These are phyloP conservation scores for Cyanoliseus patagonus DNA, from an alignment of 2,113 vertebrate genomes.

Conservation along the genomic window DNA sequence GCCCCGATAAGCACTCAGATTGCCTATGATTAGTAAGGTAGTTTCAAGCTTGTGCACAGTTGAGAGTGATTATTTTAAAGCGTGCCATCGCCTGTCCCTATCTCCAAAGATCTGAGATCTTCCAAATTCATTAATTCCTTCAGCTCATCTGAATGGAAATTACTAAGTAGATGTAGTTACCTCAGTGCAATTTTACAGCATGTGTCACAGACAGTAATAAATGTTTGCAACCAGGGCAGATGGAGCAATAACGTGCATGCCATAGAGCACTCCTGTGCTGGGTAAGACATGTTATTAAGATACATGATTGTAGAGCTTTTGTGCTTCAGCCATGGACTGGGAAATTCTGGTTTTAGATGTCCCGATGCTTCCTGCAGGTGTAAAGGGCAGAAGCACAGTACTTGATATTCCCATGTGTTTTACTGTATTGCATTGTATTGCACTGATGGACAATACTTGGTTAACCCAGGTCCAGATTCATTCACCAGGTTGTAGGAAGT, in stretches of 20 bases:
- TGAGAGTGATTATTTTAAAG: conserved; percentile 48
- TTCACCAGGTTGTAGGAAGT: not conserved
- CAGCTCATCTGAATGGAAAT: conserved; percentile 62
- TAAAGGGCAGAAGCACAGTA: not conserved
- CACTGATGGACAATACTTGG: not conserved
- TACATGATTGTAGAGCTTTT: not conserved
- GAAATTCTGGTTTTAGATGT: conserved; percentile 26
- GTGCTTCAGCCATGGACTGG: not conserved
- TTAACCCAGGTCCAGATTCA: not conserved
- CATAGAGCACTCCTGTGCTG: conserved; percentile 2
- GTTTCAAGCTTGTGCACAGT: conserved; percentile 26
- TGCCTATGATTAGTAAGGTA: not conserved
- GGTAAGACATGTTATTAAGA: conserved; percentile 25
- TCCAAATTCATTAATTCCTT: conserved; percentile 60
- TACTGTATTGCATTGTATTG: not conserved
- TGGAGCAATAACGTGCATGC: conserved; percentile 31
- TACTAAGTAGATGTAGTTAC: not conserved
- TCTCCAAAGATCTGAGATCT: conserved; percentile 52
- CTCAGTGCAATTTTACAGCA: conserved; percentile 30
- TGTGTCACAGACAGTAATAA: conserved; percentile 56
- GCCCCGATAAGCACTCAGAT: conserved; percentile 14
- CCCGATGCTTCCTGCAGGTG: not conserved
- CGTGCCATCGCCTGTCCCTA: conserved; percentile 30
- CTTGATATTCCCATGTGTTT: not conserved
- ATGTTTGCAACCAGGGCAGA: conserved; percentile 44